Conservation (phyloP, 2,888 invertebrate species). For the Cryptus viduatorius region DNA sequence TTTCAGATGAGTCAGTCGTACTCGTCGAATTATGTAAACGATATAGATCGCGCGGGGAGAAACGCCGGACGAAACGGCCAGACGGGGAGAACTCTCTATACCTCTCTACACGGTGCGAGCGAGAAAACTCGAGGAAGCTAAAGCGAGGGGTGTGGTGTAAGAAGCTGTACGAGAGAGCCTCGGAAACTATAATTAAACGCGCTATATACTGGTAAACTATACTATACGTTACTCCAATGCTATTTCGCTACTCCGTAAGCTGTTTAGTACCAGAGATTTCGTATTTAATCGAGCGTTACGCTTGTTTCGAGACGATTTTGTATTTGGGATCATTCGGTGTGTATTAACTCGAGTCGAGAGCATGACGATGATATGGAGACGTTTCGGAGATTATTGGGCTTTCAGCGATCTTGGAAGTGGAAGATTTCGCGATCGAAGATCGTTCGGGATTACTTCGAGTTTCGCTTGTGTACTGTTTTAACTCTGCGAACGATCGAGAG, state of each 20-base stretch:
- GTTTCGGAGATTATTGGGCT: slow-evolving; percentile 33
- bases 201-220: slow-evolving; percentile 20
- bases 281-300: slow-evolving; percentile 27
- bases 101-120: slow-evolving; percentile 16
- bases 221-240: slow-evolving; percentile 2
- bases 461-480: neutral
- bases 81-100: no score
- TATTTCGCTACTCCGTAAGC: neutral
- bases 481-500: neutral
- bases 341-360: neutral
- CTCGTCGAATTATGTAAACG: slow-evolving; percentile 56
- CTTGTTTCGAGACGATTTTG: slow-evolving; percentile 15
- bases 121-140: slow-evolving; percentile 13
- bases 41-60: slow-evolving; percentile 15
- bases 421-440: slow-evolving; percentile 45
- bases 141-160: slow-evolving; percentile 17
- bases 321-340: slow-evolving; percentile 1
- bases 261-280: slow-evolving; percentile 7
- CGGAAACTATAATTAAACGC: slow-evolving; percentile 46
- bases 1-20: slow-evolving; percentile 38
- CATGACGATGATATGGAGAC: neutral
- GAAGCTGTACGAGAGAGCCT: slow-evolving; percentile 26
- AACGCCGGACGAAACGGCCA: neutral
- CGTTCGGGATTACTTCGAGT: neutral
- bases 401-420: slow-evolving; percentile 10